phyloP scores from a whole-genome alignment of 2,888 invertebrate genomes.

The Barypeithes pellucidus region DNA sequence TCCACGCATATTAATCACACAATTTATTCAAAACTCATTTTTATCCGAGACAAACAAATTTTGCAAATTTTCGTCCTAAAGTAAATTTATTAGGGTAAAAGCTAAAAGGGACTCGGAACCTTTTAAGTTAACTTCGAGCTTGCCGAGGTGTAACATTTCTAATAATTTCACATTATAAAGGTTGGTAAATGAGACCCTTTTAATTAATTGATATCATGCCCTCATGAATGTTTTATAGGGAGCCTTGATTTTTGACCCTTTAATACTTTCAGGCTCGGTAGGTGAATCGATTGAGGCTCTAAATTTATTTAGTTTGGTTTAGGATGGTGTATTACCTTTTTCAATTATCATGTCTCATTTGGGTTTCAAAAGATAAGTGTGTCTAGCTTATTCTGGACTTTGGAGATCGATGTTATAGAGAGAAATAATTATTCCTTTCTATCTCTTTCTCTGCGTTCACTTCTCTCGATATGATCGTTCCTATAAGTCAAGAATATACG shows the following conservation, averaged over 20 bases:
- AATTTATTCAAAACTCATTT: slow-evolving; percentile 12
- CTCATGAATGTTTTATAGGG: slow-evolving; percentile 43
- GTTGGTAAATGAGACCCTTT: slow-evolving; percentile 56
- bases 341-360: too few relatives aligned
- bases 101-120: slow-evolving; percentile 35
- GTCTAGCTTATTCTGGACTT: too few relatives aligned
- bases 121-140: slow-evolving; percentile 42
- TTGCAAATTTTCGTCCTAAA: slow-evolving; percentile 33
- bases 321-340: background rate
- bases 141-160: slow-evolving; percentile 57
- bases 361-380: too few relatives aligned
- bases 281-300: slow-evolving; percentile 5
- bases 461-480: too few relatives aligned
- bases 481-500: too few relatives aligned
- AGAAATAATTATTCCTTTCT: too few relatives aligned
- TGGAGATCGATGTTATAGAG: too few relatives aligned
- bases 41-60: slow-evolving; percentile 24
- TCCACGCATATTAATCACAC: slow-evolving; percentile 5
- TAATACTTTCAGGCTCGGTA: slow-evolving; percentile 19
- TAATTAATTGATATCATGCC: slow-evolving; percentile 49
- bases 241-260: slow-evolving; percentile 22
- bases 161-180: slow-evolving; percentile 57
- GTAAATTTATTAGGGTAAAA: slow-evolving; percentile 44
- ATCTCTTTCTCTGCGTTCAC: too few relatives aligned
- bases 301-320: slow-evolving; percentile 6